A percentile compares a stretch with the other conserved stretches of the same genome.
Conservation (phyloP, 2,888 invertebrate genomes). For the Tiphia femorata region DNA sequence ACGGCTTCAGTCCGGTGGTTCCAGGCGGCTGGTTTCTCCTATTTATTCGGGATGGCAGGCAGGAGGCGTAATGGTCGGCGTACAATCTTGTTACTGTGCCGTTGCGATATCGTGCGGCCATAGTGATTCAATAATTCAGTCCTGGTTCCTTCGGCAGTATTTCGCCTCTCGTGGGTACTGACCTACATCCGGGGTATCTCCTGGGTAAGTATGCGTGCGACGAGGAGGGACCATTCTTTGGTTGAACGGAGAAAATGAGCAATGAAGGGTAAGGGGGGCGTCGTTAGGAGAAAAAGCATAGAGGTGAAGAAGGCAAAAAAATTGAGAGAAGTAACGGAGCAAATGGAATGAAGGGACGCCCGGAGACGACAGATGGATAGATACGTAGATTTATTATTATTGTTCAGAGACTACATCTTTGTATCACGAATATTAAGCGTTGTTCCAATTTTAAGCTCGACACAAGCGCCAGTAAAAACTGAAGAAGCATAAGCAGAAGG, state of each 20-base stretch:
- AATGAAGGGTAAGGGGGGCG: neutral
- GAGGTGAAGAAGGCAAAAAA: neutral
- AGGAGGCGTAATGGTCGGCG: constrained; percentile 26
- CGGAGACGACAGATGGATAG: constrained; percentile 2
- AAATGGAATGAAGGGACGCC: neutral
- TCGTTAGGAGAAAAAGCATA: neutral
- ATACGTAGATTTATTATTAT: neutral
- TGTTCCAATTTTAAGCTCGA: too few relatives aligned
- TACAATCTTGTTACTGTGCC: constrained; percentile 31
- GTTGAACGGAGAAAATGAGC: neutral
- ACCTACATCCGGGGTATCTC: constrained; percentile 15
- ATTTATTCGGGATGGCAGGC: constrained; percentile 17
- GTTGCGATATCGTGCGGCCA: constrained; percentile 39
- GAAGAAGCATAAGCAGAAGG: neutral
- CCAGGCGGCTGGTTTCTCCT: constrained; percentile 10
- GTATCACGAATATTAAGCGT: too few relatives aligned
- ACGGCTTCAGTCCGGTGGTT: constrained; percentile 11
- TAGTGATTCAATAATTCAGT: constrained; percentile 50
- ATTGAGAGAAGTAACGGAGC: constrained; percentile 10
- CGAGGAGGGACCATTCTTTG: too few relatives aligned
- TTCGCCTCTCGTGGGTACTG: constrained; percentile 26
- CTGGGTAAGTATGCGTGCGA: neutral
- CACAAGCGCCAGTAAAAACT: neutral
- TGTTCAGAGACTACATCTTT: too few relatives aligned
- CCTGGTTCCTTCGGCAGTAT: constrained; percentile 26